Conservation (phyloP, 1,140 invertebrate species). For the Caenorhabditis briggsae region DNA sequence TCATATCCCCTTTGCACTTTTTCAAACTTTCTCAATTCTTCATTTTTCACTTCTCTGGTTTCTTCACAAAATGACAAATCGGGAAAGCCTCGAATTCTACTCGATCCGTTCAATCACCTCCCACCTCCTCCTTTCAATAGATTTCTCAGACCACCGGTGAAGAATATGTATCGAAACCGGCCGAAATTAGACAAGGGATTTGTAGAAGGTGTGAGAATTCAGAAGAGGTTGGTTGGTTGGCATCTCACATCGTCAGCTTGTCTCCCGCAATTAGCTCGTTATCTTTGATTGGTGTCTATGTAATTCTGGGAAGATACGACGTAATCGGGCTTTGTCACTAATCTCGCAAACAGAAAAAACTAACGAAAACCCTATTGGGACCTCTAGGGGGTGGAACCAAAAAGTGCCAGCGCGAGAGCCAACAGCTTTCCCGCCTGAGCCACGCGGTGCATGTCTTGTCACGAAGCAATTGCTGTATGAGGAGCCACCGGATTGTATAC, state of each 20-base stretch:
- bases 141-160: constrained; percentile 21
- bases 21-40: no score
- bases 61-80: constrained; percentile 28
- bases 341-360: no score
- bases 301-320: not conserved
- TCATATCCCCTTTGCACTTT: no score
- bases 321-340: not conserved
- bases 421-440: no score
- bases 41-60: no score
- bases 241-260: not conserved
- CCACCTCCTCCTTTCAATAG: no score
- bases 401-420: no score
- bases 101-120: not conserved
- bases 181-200: not conserved
- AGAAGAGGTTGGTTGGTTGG: not conserved
- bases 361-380: no score
- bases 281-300: constrained; percentile 4
- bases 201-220: constrained; percentile 28
- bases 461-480: no score
- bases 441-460: no score
- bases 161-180: not conserved
- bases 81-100: not conserved
- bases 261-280: constrained; percentile 26
- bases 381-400: no score
- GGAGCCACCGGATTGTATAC: no score